These are phyloP conservation scores for Aelia acuminata DNA, from an alignment of 2,888 invertebrate species.

Conservation along the genomic window DNA sequence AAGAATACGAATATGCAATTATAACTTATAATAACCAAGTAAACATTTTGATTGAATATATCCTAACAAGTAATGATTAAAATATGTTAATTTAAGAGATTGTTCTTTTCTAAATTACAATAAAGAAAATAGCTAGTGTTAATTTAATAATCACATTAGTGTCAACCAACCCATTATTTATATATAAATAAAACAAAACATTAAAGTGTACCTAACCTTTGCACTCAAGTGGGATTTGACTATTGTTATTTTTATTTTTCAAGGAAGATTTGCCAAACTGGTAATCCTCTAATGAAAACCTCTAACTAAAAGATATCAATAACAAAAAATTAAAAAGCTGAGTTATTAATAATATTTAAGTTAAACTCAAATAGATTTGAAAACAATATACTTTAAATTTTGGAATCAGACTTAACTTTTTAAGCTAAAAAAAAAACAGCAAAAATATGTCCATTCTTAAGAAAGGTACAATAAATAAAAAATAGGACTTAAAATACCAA, in stretches of 20 bases:
- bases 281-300: neutral
- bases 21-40: neutral
- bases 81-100: neutral
- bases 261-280: neutral
- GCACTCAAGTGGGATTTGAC: neutral
- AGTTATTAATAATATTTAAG: neutral
- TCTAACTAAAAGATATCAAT: neutral
- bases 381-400: neutral
- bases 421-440: neutral
- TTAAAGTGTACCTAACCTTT: slow-evolving; percentile 8
- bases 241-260: neutral
- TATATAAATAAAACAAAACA: neutral
- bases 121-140: neutral
- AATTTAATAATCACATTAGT: neutral
- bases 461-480: slow-evolving; percentile 9
- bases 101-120: neutral
- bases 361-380: neutral
- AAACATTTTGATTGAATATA: neutral
- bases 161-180: neutral
- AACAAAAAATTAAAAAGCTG: neutral
- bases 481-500: slow-evolving; percentile 28
- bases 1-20: neutral
- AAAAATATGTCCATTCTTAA: neutral
- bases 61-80: neutral
- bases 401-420: neutral